Conservation (phyloP, 2,888 invertebrate species). For the Apantesis nais region DNA sequence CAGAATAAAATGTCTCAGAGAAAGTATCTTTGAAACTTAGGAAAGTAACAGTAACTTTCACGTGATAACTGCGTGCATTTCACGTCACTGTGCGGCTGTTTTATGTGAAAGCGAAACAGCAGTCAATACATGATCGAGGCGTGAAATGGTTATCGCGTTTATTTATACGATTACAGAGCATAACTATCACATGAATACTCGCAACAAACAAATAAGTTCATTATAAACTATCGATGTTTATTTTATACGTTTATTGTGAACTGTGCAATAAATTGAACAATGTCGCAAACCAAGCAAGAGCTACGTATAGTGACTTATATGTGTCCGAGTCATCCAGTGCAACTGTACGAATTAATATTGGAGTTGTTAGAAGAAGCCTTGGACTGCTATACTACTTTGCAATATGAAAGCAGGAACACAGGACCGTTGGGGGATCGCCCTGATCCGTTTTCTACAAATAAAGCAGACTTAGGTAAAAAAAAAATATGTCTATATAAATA, state of each 20-base stretch:
- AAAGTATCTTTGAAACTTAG: not conserved
- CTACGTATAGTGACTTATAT: slow-evolving; percentile 86
- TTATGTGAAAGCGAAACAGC: slow-evolving; percentile 43
- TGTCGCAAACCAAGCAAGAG: slow-evolving; percentile 68
- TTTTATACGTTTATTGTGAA: slow-evolving; percentile 21
- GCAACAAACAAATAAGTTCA: slow-evolving; percentile 23
- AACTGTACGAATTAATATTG: slow-evolving; percentile 84
- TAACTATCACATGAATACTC: slow-evolving; percentile 20
- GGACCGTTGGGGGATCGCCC: slow-evolving; percentile 79
- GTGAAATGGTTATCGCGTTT: slow-evolving; percentile 58
- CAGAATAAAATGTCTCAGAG: not conserved
- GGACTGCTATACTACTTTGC: slow-evolving; percentile 78
- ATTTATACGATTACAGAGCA: slow-evolving; percentile 41
- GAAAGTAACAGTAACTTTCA: slow-evolving; percentile 37
- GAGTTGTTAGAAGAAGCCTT: slow-evolving; percentile 83
- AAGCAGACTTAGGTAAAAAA: slow-evolving; percentile 86
- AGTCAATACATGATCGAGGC: slow-evolving; percentile 54
- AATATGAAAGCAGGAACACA: slow-evolving; percentile 86
- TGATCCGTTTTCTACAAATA: slow-evolving; percentile 83
- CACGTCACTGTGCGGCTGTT: slow-evolving; percentile 37
- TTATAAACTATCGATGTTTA: slow-evolving; percentile 27
- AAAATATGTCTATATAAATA: too few species aligned
- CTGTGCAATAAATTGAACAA: slow-evolving; percentile 44
- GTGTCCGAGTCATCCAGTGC: slow-evolving; percentile 87
- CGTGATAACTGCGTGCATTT: slow-evolving; percentile 30